These are phyloP conservation scores for Sympetrum striolatum DNA, from an alignment of 2,888 invertebrate species.

Conservation along the genomic window DNA sequence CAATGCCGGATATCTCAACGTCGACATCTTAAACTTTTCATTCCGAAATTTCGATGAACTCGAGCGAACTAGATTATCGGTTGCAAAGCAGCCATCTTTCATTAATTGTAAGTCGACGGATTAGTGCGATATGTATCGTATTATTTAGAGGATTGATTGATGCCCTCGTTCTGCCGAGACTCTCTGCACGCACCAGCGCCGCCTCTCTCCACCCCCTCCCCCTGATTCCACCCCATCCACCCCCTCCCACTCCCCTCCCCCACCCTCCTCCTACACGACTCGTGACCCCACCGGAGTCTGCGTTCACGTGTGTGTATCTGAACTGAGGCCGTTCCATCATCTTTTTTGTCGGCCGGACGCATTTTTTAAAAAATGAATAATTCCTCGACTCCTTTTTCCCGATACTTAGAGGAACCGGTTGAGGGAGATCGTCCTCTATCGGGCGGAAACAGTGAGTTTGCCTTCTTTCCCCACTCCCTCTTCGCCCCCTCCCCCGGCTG, in stretches of 20 bases:
- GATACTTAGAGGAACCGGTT: constrained; percentile 42
- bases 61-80: background rate
- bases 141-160: background rate
- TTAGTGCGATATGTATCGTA: background rate
- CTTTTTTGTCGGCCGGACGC: constrained; percentile 38
- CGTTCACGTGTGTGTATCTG: background rate
- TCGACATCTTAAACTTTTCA: too few relatives aligned
- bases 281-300: background rate
- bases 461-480: background rate
- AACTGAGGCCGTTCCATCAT: constrained; percentile 42
- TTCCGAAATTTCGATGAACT: too few relatives aligned
- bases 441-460: constrained; percentile 40
- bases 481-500: background rate
- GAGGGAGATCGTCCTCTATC: constrained; percentile 12
- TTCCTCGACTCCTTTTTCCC: constrained; percentile 39
- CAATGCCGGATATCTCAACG: too few relatives aligned
- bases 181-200: background rate
- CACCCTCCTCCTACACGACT: background rate
- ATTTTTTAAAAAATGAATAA: constrained; percentile 35
- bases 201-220: background rate
- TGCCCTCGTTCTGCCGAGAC: background rate
- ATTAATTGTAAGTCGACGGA: background rate
- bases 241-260: background rate
- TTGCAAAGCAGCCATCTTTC: background rate
- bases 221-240: background rate